These are phyloP conservation scores for Cyrtonyx montezumae DNA, from an alignment of 2,113 vertebrate genomes.

Conservation along the genomic window DNA sequence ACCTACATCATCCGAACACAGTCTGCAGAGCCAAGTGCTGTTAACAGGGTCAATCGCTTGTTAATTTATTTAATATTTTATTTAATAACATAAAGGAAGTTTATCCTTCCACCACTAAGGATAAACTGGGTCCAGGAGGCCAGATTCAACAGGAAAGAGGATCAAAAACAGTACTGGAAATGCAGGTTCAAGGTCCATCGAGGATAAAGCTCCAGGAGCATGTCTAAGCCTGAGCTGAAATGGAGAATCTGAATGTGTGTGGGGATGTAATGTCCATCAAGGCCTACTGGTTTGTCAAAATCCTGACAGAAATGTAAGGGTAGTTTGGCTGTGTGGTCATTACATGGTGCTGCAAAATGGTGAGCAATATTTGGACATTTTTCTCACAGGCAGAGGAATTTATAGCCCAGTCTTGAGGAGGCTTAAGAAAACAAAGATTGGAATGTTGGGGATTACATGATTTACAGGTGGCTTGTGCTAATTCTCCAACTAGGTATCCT, in stretches of 20 bases:
- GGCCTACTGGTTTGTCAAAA: neutral
- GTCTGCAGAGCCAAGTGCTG: neutral
- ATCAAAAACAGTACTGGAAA: neutral
- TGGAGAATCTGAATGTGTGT: neutral
- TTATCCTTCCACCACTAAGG: rapidly evolving
- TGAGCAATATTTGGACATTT: neutral
- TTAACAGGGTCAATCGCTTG: neutral
- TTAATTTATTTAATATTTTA: no score
- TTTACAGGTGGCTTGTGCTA: neutral
- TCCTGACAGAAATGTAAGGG: neutral
- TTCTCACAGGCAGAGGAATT: neutral
- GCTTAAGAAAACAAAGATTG: neutral
- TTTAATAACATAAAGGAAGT: no score
- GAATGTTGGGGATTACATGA: neutral
- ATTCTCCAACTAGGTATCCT: neutral
- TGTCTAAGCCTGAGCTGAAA: neutral
- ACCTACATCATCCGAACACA: neutral
- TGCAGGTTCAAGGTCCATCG: neutral
- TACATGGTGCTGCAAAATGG: neutral
- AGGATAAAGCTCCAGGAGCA: neutral
- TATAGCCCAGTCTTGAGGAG: neutral
- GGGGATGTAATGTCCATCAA: neutral
- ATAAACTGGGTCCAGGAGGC: neutral
- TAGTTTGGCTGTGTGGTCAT: neutral
- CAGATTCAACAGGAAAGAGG: neutral